phyloP scores from a whole-genome alignment of 1,140 invertebrate genomes.

The Gyrodactylus bullatarudis region DNA sequence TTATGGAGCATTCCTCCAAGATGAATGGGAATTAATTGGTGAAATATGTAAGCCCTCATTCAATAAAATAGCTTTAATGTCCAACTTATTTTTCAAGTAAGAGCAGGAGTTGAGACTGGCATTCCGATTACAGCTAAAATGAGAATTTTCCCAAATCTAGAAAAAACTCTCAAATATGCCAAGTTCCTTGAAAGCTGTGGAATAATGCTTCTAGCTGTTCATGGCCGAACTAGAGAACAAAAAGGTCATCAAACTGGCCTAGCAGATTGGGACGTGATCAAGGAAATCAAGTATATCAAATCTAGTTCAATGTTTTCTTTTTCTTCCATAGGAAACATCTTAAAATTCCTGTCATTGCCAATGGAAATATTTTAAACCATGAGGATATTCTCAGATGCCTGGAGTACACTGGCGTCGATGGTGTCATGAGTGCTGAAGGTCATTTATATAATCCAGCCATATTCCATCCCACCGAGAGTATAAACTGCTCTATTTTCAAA shows the following conservation, averaged over 20 bases:
- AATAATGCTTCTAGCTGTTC: conserved; percentile 44
- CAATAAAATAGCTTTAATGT: background rate
- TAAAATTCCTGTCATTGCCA: conserved; percentile 66
- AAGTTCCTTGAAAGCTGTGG: conserved; percentile 69
- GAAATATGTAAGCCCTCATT: background rate
- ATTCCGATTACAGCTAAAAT: conserved; percentile 82
- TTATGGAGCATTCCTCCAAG: conserved; percentile 51
- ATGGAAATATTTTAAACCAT: conserved; percentile 75
- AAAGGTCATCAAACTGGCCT: conserved; percentile 69
- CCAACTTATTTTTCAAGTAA: background rate
- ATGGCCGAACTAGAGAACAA: conserved; percentile 72
- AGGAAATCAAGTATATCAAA: conserved; percentile 38
- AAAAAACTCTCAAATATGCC: conserved; percentile 59
- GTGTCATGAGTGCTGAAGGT: conserved; percentile 23
- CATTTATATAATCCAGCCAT: background rate
- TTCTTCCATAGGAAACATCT: conserved; percentile 32
- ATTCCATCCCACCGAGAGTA: background rate
- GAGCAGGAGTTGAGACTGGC: conserved; percentile 11
- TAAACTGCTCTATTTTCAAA: background rate
- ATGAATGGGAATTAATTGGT: conserved; percentile 44
- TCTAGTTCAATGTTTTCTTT: background rate
- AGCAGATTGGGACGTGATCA: conserved; percentile 68
- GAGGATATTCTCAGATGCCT: conserved; percentile 54
- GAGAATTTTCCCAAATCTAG: conserved; percentile 48
- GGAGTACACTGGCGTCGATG: conserved; percentile 44